These are phyloP conservation scores for Pentalonia nigronervosa DNA, from an alignment of 1,140 invertebrate genomes.

Conservation along the genomic window DNA sequence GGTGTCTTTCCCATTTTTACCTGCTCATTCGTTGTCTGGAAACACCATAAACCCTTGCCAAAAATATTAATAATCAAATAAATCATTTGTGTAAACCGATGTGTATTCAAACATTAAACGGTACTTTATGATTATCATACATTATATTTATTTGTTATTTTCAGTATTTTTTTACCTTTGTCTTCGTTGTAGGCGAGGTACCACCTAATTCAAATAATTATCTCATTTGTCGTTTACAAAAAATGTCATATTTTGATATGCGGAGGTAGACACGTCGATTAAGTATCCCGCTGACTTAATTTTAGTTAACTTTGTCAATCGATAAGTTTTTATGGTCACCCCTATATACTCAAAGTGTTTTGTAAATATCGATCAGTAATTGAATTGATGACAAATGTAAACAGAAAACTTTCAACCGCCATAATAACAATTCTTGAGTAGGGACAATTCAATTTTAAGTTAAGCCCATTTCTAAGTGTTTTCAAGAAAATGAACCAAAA, in stretches of 20 bases:
- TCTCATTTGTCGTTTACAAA: neutral
- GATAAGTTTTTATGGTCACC: neutral
- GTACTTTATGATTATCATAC: neutral
- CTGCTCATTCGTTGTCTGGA: conserved; percentile 45
- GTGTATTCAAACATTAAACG: conserved; percentile 34
- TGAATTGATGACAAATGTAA: neutral
- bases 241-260: neutral
- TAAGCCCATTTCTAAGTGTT: neutral
- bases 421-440: neutral
- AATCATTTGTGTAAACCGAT: conserved; percentile 26
- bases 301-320: neutral
- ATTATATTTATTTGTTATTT: conserved; percentile 34
- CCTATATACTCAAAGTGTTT: neutral
- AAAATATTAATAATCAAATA: conserved; percentile 28
- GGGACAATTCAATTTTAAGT: neutral
- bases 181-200: neutral
- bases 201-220: neutral
- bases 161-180: neutral
- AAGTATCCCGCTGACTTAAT: neutral
- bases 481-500: neutral
- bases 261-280: neutral
- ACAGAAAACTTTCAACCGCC: conserved; percentile 31
- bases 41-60: conserved; percentile 49
- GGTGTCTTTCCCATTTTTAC: conserved; percentile 12
- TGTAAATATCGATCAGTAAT: neutral